Evolutionary conservation across 2,888 invertebrate genomes (phyloP), one percentile per base, ranked within the genome.

Genomic region (Macaria liturata): DNA sequence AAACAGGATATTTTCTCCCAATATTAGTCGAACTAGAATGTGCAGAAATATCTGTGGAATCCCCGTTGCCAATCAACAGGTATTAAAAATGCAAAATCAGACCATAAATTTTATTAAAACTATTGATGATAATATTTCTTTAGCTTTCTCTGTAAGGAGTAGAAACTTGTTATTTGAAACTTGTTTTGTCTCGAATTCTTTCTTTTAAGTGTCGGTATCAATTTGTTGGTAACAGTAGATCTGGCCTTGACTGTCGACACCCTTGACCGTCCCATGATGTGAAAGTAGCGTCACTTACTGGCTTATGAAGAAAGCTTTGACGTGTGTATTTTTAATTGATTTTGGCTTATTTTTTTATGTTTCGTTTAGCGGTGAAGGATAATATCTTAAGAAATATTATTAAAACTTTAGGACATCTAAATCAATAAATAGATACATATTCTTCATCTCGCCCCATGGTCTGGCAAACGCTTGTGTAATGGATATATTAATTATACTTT

Each of bases 251-350:
- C 53, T 65, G 8, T n/a, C 9, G 3, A 42, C 42, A 42, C 42
- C 75, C 76, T 72, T 75, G 75, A 69, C 69, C 68, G 61, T 65
- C 52, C 49, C 47, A 47, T 60, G 53, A 67, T 65, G 78, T 77
- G 78, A 77, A 77, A 77, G 76, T 73, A 71, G 65, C 61, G 56
- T 57, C 56, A 8, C 46, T 37, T 59, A 57, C 67, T 6, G 34
- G 34, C 5, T 7, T 37, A 37, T 3, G 1, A 37, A 4, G 20
- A 6, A 37, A 37, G 5, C 34, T 6, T 7, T 37, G 4, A 37
- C 5, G 34, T 37, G 7, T 6, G 34, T 20, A 1, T 20, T 1
- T 20, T 20, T 20, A 2, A 20, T 20, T 20, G 20, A 20, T 20
- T 20, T 1, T 20, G 20, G 2, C 20, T 20, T 20, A 20, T 1